These are phyloP conservation scores for Sialis fuliginosa DNA, from an alignment of 2,888 invertebrate species.

Conservation along the genomic window DNA sequence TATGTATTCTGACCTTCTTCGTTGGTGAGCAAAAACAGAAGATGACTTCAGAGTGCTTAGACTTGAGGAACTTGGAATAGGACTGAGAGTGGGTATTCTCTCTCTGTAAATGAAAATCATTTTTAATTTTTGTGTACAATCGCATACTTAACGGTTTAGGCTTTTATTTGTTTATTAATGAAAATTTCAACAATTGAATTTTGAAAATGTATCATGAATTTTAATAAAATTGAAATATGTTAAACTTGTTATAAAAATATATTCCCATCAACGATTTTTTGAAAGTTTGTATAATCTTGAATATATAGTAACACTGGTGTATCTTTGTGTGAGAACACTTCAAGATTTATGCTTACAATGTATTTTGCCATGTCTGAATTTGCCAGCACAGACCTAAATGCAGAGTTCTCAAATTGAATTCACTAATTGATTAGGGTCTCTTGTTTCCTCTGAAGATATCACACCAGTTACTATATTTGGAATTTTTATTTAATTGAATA, in stretches of 20 bases:
- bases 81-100: slow-evolving; percentile 62
- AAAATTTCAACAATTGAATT: slow-evolving; percentile 1
- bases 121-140: slow-evolving; percentile 2
- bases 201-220: neutral
- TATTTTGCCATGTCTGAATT: no score
- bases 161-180: no score
- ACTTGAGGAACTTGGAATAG: slow-evolving; percentile 73
- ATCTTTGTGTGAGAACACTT: no score
- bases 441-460: no score
- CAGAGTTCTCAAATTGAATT: no score
- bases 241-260: slow-evolving; percentile 1
- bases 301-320: no score
- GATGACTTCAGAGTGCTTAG: slow-evolving; percentile 23
- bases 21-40: slow-evolving; percentile 14
- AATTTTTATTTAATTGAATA: neutral
- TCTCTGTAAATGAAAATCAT: slow-evolving; percentile 29
- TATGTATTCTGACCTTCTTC: slow-evolving; percentile 30
- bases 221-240: neutral
- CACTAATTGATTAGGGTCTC: no score
- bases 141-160: neutral
- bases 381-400: no score
- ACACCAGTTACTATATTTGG: no score
- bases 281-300: neutral
- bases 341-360: no score
- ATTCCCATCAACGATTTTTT: neutral